Evolutionary conservation across 2,888 invertebrate genomes (phyloP).

Genomic region (Athrips mouffetella): DNA sequence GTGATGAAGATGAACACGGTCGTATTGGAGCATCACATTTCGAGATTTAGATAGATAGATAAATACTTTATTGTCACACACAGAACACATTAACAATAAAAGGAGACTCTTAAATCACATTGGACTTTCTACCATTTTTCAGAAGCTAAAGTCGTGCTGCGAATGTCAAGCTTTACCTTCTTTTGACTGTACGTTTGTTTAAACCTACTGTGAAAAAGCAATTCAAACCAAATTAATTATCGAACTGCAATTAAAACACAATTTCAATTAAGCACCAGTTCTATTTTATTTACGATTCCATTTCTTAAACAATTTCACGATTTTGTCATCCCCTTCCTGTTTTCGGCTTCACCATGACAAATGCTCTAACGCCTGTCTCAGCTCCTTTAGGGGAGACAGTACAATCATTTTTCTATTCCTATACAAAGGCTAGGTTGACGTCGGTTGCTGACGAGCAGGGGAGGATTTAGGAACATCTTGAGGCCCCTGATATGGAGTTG

Average conservation of each 20-base stretch:
- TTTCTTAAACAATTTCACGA: neutral
- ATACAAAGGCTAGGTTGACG: neutral
- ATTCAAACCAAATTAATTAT: too few species aligned
- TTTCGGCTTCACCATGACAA: neutral
- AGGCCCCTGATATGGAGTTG: neutral
- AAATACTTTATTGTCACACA: too few species aligned
- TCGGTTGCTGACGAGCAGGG: neutral
- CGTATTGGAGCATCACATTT: too few species aligned
- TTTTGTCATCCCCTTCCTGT: neutral
- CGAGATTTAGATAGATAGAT: too few species aligned
- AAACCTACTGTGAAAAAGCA: too few species aligned
- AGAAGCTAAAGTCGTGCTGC: too few species aligned
- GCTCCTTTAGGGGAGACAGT: neutral
- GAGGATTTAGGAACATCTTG: neutral
- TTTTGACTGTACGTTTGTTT: too few species aligned
- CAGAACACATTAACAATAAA: too few species aligned
- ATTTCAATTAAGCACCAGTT: neutral
- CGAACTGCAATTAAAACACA: neutral
- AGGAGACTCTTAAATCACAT: too few species aligned
- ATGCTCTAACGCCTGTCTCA: neutral
- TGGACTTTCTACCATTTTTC: too few species aligned
- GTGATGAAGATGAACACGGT: too few species aligned
- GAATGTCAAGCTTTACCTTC: too few species aligned
- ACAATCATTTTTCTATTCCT: conserved; percentile 7
- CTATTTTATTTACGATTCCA: neutral